Percentiles rank a stretch among this genome's conserved stretches.
These are phyloP conservation scores for Mesorhabditis belari DNA, from an alignment of 2,888 invertebrate genomes.

Conservation along the genomic window DNA sequence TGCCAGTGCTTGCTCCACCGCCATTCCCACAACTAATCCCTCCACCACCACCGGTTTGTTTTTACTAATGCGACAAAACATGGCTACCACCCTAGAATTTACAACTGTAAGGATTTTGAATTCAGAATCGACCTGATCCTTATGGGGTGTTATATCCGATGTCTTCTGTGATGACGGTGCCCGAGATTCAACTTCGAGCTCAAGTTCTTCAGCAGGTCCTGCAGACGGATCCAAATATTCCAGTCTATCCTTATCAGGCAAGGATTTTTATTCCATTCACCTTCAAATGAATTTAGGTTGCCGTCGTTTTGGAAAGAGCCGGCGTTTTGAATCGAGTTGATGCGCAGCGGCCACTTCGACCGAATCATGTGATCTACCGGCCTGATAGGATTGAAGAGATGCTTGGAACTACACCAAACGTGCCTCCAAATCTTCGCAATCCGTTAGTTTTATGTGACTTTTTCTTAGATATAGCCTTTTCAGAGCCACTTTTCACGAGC, in stretches of 20 bases:
- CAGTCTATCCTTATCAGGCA: not conserved
- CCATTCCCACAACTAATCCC: no score
- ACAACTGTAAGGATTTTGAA: no score
- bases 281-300: not conserved
- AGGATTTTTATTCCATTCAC: not conserved
- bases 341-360: not conserved
- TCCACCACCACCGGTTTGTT: no score
- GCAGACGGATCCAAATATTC: not conserved
- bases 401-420: not conserved
- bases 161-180: not conserved
- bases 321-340: not conserved
- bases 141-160: not conserved
- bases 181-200: not conserved
- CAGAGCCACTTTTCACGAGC: not conserved
- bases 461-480: not conserved
- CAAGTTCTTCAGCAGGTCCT: not conserved
- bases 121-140: no score
- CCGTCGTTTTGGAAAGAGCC: not conserved
- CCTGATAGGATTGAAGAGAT: not conserved
- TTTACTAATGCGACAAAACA: no score
- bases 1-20: no score
- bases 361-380: not conserved
- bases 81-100: no score
- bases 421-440: not conserved
- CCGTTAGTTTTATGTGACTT: not conserved